Conservation (phyloP, 2,797 vertebrate genomes). For the Phalanger gymnotis region DNA sequence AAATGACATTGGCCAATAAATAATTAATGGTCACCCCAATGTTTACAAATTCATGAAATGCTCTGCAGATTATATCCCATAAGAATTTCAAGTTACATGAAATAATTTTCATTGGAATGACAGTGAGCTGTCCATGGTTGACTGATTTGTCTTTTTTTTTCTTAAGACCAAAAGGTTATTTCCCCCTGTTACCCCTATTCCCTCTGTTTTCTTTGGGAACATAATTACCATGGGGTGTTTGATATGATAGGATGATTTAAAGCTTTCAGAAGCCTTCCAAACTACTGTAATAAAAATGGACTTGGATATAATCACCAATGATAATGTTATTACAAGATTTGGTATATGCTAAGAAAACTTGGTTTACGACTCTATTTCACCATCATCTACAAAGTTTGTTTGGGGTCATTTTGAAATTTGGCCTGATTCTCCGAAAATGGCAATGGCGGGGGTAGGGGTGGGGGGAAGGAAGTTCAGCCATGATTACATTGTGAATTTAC, state of each 20-base stretch:
- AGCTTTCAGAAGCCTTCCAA: constrained; percentile 77
- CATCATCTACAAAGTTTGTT: constrained; percentile 71
- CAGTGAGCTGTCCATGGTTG: constrained; percentile 80
- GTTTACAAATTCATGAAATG: constrained; percentile 83
- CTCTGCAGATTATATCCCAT: constrained; percentile 77
- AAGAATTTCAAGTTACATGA: constrained; percentile 79
- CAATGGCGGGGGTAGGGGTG: background rate
- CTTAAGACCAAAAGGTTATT: constrained; percentile 74
- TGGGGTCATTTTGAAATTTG: constrained; percentile 78
- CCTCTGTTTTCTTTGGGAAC: constrained; percentile 81
- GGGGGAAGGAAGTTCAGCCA: constrained; percentile 55
- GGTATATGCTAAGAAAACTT: constrained; percentile 78
- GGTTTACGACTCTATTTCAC: constrained; percentile 71
- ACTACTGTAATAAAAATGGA: constrained; percentile 79
- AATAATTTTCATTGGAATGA: constrained; percentile 82
- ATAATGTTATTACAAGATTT: constrained; percentile 74
- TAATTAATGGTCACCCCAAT: constrained; percentile 83
- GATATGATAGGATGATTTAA: constrained; percentile 81
- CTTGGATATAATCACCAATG: constrained; percentile 75
- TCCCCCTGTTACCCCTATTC: background rate
- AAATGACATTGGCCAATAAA: constrained; percentile 82
- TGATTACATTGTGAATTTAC: constrained; percentile 70
- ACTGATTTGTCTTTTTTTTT: constrained; percentile 78
- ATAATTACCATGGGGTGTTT: constrained; percentile 85
- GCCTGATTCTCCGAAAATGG: constrained; percentile 54